Evolutionary conservation across 2,113 vertebrate species (phyloP), one percentile per base, ranked within the genome.

Genomic region (Stictonetta naevosa): DNA sequence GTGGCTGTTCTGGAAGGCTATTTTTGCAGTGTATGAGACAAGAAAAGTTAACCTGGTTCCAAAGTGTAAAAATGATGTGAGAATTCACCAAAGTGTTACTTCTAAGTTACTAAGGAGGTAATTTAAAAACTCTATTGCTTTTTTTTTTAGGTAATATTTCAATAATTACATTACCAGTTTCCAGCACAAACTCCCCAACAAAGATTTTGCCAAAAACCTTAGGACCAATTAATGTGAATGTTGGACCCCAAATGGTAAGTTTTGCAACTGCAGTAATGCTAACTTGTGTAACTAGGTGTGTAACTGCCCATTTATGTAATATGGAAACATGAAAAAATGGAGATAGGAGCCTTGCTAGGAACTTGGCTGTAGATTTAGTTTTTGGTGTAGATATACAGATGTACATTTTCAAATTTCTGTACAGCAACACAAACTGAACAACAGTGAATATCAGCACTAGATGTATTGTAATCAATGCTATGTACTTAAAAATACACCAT

Each of bases 161-260:
- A 83, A 92, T 98, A 95, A 98, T 98, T 44, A 75, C 97, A 48
- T 92, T 98, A 94, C 97, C 97, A 75, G 97, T 98, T 97, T 97
- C 97, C 95, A 96, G 92, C 89, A 97, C 97, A 95, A 98, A 97
- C 91, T 98, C 98, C 55, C 97, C 97, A 28, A 95, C 98, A 48
- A 98, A 98, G 96, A 98, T 98, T 97, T 97, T 98, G 97, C 98
- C 98, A 74, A 98, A 98, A 98, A 98, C 97, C 59, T 96, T 98
- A 96, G 98, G 97, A 97, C 97, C 98, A 94, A 93, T 98, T 97
- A 98, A 98, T 92, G 98, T 98, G 97, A 98, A 98, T 98, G 98
- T 98, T 95, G 98, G 97, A 97, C 98, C 98, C 95, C 98, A 98
- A 96, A 98, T 98, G 98, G 98, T 98, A 98, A 98, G 98, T 97